Evolutionary conservation across 2,888 invertebrate genomes (phyloP).

Genomic region (Cybosia mesomella): DNA sequence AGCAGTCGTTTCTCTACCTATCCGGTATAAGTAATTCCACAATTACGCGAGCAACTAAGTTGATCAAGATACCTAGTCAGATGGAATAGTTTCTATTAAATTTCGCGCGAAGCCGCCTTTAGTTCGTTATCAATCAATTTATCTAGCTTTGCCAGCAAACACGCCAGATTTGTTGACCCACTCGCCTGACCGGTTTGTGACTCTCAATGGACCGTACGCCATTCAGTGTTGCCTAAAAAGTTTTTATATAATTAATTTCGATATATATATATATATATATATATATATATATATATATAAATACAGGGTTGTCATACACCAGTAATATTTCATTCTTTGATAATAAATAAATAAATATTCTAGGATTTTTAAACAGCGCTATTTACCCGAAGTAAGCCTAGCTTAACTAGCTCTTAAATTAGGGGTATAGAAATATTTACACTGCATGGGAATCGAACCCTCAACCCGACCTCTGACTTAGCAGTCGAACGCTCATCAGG

Average conservation of each 20-base stretch:
- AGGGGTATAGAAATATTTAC: too few species aligned
- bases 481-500: too few species aligned
- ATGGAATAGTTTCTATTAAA: constrained; percentile 77
- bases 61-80: constrained; percentile 69
- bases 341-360: not conserved
- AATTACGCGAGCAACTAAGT: constrained; percentile 65
- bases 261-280: constrained; percentile 40
- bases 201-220: constrained; percentile 68
- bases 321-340: not conserved
- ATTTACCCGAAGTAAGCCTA: not conserved
- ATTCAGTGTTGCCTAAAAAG: constrained; percentile 60
- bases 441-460: too few species aligned
- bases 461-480: too few species aligned
- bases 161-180: constrained; percentile 75
- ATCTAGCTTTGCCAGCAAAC: constrained; percentile 74
- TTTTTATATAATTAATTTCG: constrained; percentile 22
- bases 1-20: constrained; percentile 56
- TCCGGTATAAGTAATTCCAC: constrained; percentile 66
- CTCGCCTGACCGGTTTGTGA: constrained; percentile 69
- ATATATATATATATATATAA: constrained; percentile 39
- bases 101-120: constrained; percentile 74
- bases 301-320: constrained; percentile 13
- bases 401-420: constrained; percentile 1
- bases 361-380: not conserved
- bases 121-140: constrained; percentile 82